phyloP scores from a whole-genome alignment of 2,113 vertebrate species.

The Marmota monax region DNA sequence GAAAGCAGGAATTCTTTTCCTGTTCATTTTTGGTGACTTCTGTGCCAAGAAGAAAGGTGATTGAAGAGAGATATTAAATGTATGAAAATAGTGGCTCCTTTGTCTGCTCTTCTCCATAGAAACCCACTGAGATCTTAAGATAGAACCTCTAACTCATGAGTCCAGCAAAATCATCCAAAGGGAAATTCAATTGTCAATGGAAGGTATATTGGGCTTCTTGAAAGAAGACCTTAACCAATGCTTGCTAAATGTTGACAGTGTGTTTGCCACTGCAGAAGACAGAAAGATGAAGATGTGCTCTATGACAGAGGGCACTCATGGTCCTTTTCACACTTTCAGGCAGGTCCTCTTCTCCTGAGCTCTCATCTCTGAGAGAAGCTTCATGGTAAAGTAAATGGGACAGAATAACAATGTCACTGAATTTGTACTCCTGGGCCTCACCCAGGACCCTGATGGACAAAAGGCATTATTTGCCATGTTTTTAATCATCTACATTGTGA shows the following conservation, averaged over 20 bases:
- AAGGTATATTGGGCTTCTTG: neutral
- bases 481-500: slow-evolving; percentile 65
- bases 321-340: neutral
- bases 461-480: slow-evolving; percentile 66
- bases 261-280: neutral
- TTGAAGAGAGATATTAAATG: neutral
- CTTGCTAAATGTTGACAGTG: neutral
- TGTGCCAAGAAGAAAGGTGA: neutral
- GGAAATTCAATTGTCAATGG: neutral
- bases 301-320: neutral
- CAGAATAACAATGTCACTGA: slow-evolving; percentile 52
- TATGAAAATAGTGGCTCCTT: neutral
- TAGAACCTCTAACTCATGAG: neutral
- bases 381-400: neutral
- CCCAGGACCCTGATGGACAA: slow-evolving; percentile 19
- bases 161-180: neutral
- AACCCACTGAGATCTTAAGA: neutral
- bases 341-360: neutral
- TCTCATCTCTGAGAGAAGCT: neutral
- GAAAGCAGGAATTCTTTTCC: too few species aligned
- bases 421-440: slow-evolving; percentile 77
- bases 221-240: neutral
- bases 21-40: neutral
- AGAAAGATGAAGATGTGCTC: neutral
- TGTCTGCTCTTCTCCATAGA: neutral